Evolutionary conservation across 1,140 invertebrate species (phyloP).

Genomic region (Portunus trituberculatus): DNA sequence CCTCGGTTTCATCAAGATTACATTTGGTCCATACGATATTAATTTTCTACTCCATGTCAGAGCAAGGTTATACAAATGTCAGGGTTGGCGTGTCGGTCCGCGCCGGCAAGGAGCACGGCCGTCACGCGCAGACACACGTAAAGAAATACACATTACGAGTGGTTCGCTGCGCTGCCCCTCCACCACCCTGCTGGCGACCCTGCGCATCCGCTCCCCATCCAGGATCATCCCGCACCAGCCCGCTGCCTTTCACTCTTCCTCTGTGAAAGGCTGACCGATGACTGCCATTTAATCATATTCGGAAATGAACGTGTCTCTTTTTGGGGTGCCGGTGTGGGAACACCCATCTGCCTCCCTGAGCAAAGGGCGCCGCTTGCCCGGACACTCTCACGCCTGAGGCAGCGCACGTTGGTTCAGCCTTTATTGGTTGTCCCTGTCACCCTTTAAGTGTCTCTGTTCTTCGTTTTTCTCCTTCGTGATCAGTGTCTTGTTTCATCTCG

Average conservation of each 20-base stretch:
- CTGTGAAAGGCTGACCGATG: neutral
- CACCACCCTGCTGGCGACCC: neutral
- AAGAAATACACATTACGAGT: neutral
- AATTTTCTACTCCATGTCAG: conserved; percentile 7
- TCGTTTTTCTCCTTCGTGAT: neutral
- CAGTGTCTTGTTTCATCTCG: neutral
- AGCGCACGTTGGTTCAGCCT: neutral
- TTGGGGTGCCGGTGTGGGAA: neutral
- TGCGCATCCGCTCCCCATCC: neutral
- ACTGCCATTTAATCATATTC: neutral
- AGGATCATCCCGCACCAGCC: neutral
- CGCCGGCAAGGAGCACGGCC: neutral
- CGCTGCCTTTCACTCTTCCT: neutral
- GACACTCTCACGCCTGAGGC: neutral
- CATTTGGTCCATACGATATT: neutral
- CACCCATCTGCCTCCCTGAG: neutral
- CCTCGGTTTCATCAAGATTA: neutral
- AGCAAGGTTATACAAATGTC: conserved; percentile 1
- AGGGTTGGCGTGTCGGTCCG: conserved; percentile 16
- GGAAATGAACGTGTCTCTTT: neutral
- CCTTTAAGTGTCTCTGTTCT: neutral
- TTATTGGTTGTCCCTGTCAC: neutral
- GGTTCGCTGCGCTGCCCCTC: neutral
- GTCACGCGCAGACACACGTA: conserved; percentile 7
- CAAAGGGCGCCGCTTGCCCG: neutral